Percentiles rank a stretch among this genome's conserved stretches.
phyloP scores from a whole-genome alignment of 2,888 invertebrate genomes.

The Cephonodes hylas region DNA sequence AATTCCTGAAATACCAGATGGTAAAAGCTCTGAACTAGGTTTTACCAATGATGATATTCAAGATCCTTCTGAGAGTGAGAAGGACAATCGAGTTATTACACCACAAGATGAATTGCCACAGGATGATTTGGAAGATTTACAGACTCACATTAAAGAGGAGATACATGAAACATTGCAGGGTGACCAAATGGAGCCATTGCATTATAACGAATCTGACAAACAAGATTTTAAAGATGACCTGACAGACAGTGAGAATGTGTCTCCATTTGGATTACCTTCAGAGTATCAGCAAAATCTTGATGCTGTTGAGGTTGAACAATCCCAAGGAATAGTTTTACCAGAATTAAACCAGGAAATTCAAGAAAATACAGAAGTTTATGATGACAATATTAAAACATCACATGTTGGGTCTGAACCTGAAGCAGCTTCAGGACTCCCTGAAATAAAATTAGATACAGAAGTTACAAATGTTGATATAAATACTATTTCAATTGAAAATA shows the following conservation, averaged over 20 bases:
- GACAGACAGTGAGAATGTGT: background rate
- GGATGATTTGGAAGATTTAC: conserved; percentile 48
- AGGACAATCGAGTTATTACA: conserved; percentile 49
- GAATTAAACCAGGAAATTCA: conserved; percentile 31
- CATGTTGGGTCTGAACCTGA: conserved; percentile 18
- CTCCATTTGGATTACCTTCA: background rate
- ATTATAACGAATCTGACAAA: background rate
- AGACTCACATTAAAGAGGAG: conserved; percentile 20
- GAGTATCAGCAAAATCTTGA: conserved; percentile 10
- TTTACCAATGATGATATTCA: conserved; percentile 64
- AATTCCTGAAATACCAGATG: conserved; percentile 77
- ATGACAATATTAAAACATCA: conserved; percentile 1
- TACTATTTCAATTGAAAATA: background rate
- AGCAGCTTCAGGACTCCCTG: conserved; percentile 16
- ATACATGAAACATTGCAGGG: background rate
- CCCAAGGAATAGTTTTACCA: conserved; percentile 32
- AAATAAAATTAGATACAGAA: conserved; percentile 28
- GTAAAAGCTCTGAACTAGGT: conserved; percentile 73
- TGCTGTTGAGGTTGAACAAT: background rate
- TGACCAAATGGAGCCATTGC: background rate
- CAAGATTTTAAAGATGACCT: background rate
- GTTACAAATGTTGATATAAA: conserved; percentile 11
- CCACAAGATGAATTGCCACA: conserved; percentile 68
- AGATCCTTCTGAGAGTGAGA: conserved; percentile 65
- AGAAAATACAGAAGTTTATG: conserved; percentile 21